Evolutionary conservation across 2,113 vertebrate genomes (phyloP), one percentile per base, ranked within the genome.

Genomic region (crab-eating macaque (Macaca fascicularis)): DNA sequence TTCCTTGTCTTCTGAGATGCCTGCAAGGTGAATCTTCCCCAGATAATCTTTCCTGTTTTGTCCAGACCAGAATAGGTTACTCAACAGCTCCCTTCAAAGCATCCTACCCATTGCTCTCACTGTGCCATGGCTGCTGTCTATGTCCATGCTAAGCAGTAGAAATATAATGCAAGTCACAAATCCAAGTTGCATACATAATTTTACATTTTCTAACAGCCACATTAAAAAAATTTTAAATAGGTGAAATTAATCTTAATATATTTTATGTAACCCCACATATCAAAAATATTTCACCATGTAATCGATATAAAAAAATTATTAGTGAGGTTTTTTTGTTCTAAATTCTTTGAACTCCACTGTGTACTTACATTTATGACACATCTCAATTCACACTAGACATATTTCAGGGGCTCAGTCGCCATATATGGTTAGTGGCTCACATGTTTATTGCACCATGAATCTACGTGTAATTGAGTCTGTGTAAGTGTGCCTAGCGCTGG

Each of bases 211-310:
- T 48, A 59, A 16, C 55, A 45, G 59, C 10, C 45, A 61, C 4
- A 50, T 74, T 95, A 79, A 11, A 27, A 82, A 96, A 84, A 55
- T 75, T 59, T n/a, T 69, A 86, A 55, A n/a, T 20, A 74, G 38
- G 38, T 25, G 20, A 22, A 22, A 38, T 72, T 72, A 89, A 67
- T 17, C 61, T 64, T 35, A 32, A 40, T 30, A 55, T 45, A 80
- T 23, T 83, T 67, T 59, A 75, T 38, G 82, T 70, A 82, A 86
- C 4, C 6, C 13, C 88, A 64, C 9, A 85, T 38, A 64, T n/a
- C 35, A 94, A 93, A 93, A 93, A 64, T 90, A 86, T 76, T 84
- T 93, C 16, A 75, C 75, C 0, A 12, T n/a, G 13, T 7, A 75
- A 79, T 76, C 22, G 45, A 72, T 70, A 35, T 3, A 6, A 94